Percentiles rank a stretch among this genome's conserved stretches.
Evolutionary conservation across 2,797 vertebrate species (phyloP).

Genomic region (Carapus acus): DNA sequence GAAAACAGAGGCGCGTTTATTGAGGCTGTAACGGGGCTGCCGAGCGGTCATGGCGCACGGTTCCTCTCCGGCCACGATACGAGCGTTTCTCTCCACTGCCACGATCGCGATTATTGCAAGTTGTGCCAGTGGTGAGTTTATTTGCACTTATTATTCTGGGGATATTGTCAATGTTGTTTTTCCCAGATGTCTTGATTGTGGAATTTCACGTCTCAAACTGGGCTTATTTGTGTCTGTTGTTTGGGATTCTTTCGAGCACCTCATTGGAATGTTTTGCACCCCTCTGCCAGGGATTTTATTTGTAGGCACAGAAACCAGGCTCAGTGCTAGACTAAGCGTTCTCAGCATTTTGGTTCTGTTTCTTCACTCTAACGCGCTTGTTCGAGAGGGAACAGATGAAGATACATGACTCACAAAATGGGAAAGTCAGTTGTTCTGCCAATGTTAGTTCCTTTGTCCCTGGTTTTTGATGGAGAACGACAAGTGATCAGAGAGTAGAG

Average conservation of each 20-base stretch:
- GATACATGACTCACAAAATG: too few relatives aligned
- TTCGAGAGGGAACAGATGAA: too few relatives aligned
- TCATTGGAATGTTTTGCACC: background rate
- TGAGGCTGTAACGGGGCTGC: constrained; percentile 1
- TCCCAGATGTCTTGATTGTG: too few relatives aligned
- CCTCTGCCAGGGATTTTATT: background rate
- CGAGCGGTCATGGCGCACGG: constrained; percentile 40
- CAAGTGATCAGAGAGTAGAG: too few relatives aligned
- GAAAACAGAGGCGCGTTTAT: constrained; percentile 1
- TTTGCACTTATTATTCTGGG: constrained; percentile 30
- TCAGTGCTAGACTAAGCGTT: background rate
- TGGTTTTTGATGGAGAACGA: too few relatives aligned
- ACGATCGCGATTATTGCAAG: constrained; percentile 20
- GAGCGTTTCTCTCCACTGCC: constrained; percentile 29
- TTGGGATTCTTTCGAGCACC: background rate
- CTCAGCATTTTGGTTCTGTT: background rate
- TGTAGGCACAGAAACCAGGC: background rate
- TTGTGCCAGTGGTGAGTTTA: constrained; percentile 48
- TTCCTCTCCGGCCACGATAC: constrained; percentile 24
- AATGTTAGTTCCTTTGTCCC: too few relatives aligned
- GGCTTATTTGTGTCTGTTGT: background rate
- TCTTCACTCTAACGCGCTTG: too few relatives aligned
- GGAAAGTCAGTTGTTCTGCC: too few relatives aligned
- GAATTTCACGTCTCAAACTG: background rate
- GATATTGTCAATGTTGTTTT: too few relatives aligned